These are phyloP conservation scores for Ptyas mucosa DNA, from an alignment of 2,113 vertebrate species.

Conservation along the genomic window DNA sequence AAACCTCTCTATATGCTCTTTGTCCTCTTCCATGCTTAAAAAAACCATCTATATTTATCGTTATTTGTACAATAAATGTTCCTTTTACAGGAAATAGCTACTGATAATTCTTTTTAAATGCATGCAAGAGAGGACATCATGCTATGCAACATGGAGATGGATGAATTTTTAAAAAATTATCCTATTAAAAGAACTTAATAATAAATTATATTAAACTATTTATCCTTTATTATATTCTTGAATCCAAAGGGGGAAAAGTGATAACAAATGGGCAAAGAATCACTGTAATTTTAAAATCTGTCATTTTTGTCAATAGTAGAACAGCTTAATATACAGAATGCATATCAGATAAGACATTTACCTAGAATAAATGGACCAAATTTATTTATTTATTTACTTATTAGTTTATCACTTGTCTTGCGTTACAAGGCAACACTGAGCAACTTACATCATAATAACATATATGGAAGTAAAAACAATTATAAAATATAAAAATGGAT, in stretches of 20 bases:
- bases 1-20: accelerated
- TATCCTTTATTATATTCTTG: not conserved
- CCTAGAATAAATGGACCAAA: not conserved
- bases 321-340: not conserved
- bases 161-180: constrained; percentile 5
- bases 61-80: constrained; percentile 14
- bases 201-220: constrained; percentile 26
- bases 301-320: not conserved
- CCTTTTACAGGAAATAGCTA: not conserved
- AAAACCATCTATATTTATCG: not conserved
- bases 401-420: not conserved
- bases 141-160: constrained; percentile 5
- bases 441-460: too few species aligned
- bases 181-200: constrained; percentile 31
- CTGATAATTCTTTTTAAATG: not conserved
- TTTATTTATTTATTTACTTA: not conserved
- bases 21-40: accelerated
- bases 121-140: constrained; percentile 34
- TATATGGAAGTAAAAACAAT: too few species aligned
- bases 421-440: not conserved
- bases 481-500: too few species aligned
- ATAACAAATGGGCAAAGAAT: not conserved
- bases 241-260: not conserved
- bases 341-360: not conserved
- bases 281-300: not conserved